Evolutionary conservation across 2,888 invertebrate genomes (phyloP), one percentile per base, ranked within the genome.

Genomic region (Crematogaster levior): DNA sequence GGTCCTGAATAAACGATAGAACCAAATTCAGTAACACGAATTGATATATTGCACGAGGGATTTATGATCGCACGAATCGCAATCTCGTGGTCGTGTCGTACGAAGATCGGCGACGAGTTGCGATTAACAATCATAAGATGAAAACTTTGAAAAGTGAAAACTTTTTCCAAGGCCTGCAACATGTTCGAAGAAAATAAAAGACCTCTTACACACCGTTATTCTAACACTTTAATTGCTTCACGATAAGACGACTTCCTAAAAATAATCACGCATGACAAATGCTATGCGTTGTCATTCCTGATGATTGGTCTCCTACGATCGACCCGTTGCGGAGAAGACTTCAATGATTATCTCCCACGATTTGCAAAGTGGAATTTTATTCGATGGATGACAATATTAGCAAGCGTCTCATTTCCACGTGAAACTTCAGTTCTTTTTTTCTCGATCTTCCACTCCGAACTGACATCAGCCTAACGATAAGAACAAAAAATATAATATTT

Each of bases 1-100:
- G 93, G 92, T 92, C 92, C 92, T 91, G 91, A 90, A 91, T 84
- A 89, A 90, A 91, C 85, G 87, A 90, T 92, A 90, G 88, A 91
- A 91, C 89, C 85, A 83, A 91, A 88, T 79, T 75, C 61, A 70
- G 81, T 86, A 85, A 88, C 79, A 85, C 80, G 68, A 81, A 86
- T 81, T 61, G 37, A 43, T 24, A 63, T 63, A 68, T 65, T 40
- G 37, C 63, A 63, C 24, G 34, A 18, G 34, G 40, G 34, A 37
- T 12, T 40, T 77, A 34, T 40, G 27, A 77, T 51, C 48, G 27
- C 48, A 15, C 10, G 40, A 46, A 74, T 51, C 61, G 37, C 60
- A 12, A 40, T 51, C 48, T 37, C n/a, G 60, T 30, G 2, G 27
- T 46, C 21, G 61, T 30, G 5, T 43, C 37, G 70, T 37, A 7